Conservation (phyloP, 2,113 vertebrate species). For the Spea multiplicata region DNA sequence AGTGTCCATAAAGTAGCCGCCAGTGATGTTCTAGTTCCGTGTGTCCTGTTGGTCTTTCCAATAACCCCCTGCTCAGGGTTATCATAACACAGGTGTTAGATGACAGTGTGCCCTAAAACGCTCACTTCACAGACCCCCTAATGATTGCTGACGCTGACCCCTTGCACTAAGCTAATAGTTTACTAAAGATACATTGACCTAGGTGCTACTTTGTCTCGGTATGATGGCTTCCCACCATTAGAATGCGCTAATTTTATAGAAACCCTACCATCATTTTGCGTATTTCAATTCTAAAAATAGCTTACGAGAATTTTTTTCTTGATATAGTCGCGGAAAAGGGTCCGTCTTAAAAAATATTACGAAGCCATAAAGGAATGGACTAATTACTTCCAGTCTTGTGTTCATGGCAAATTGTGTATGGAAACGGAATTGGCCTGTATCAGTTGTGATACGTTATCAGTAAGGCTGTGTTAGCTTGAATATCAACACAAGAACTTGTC, state of each 20-base stretch:
- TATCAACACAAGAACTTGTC: slow-evolving; percentile 31
- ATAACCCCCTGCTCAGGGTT: slow-evolving; percentile 34
- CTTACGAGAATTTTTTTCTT: neutral
- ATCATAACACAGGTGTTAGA: slow-evolving; percentile 45
- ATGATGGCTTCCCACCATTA: too few species aligned
- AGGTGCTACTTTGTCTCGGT: neutral
- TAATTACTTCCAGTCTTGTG: neutral
- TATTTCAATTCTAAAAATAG: neutral
- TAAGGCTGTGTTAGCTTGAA: slow-evolving; percentile 33
- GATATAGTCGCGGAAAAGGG: neutral
- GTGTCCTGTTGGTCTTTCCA: slow-evolving; percentile 24
- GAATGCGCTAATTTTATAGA: slow-evolving; percentile 1
- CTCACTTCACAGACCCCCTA: slow-evolving; percentile 30
- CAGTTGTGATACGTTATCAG: slow-evolving; percentile 36
- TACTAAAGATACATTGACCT: slow-evolving; percentile 34
- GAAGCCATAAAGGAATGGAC: neutral
- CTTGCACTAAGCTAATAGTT: slow-evolving; percentile 12
- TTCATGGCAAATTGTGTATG: slow-evolving; percentile 1
- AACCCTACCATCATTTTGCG: neutral
- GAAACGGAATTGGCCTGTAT: slow-evolving; percentile 31
- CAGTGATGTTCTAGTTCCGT: neutral
- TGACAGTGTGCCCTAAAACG: slow-evolving; percentile 29
- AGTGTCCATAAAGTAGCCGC: too few species aligned
- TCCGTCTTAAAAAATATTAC: neutral
- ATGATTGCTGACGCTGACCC: slow-evolving; percentile 28